A percentile compares a stretch with the other conserved stretches of the same genome.
Conservation (phyloP, 2,888 invertebrate species). For the Drosophila vallismaia region DNA sequence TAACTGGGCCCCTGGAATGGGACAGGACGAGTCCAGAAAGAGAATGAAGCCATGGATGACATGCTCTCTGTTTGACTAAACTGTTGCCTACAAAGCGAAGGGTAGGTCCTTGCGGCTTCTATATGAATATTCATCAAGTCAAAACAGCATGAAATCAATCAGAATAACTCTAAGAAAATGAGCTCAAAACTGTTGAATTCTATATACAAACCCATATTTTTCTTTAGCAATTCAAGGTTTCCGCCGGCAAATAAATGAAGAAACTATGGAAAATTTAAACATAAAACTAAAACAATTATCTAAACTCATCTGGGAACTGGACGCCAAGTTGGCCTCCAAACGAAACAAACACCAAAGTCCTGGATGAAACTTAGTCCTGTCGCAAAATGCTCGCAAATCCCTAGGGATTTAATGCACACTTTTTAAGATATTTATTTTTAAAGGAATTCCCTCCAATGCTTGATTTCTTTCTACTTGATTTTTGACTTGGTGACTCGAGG, state of each 20-base stretch:
- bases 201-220: too few relatives aligned
- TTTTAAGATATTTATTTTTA: slow-evolving; percentile 66
- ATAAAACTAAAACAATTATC: slow-evolving; percentile 65
- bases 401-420: slow-evolving; percentile 53
- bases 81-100: slow-evolving; percentile 11
- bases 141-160: too few relatives aligned
- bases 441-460: slow-evolving; percentile 62
- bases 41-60: slow-evolving; percentile 1
- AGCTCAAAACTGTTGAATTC: too few relatives aligned
- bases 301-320: slow-evolving; percentile 53
- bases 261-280: slow-evolving; percentile 54
- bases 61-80: slow-evolving; percentile 52
- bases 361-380: slow-evolving; percentile 14
- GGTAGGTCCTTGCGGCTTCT: background rate
- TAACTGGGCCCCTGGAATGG: slow-evolving; percentile 36
- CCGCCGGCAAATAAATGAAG: slow-evolving; percentile 11
- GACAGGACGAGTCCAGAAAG: background rate
- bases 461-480: slow-evolving; percentile 49
- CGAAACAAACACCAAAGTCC: slow-evolving; percentile 19
- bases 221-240: background rate
- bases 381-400: slow-evolving; percentile 54
- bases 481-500: slow-evolving; percentile 20
- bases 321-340: slow-evolving; percentile 16
- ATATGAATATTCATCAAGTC: background rate
- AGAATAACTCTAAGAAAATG: too few relatives aligned